Evolutionary conservation across 1,140 invertebrate genomes (phyloP), one percentile per base, ranked within the genome.

Genomic region (Meteorus sp.): DNA sequence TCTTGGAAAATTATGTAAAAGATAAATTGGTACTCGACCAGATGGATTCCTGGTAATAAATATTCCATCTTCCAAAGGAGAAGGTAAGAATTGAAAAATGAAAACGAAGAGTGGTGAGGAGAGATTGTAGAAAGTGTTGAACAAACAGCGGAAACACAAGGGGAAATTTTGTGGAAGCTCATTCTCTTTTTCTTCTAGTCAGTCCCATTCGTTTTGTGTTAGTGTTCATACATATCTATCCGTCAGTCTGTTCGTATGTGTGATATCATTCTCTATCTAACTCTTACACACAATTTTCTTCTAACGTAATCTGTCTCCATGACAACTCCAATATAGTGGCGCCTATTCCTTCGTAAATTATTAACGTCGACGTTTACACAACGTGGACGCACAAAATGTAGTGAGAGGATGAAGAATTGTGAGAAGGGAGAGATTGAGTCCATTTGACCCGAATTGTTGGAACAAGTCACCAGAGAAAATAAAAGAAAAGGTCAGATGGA

Each of bases 281-380:
- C n/a, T n/a, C n/a, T n/a, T n/a, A n/a, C n/a, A n/a, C n/a, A n/a
- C n/a, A n/a, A n/a, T n/a, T n/a, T 29, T 47, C 51, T 45, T 53
- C 50, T 23, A 35, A 50, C 60, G 66, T 71, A 71, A 72, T 72
- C 67, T 69, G 60, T 71, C 67, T 60, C 41, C 70, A 71, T 67
- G 65, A 61, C 43, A 59, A 69, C 70, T 61, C 50, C 55, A 56
- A 65, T 62, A 53, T 56, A 61, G 59, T 59, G 50, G 59, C 62
- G 61, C 67, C 3, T 39, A 64, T 68, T 62, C 61, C 59, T 64
- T 67, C 57, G 55, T 69, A 66, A 69, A 71, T 69, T 69, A 71
- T 70, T 69, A 69, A 70, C 66, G 59, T 59, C 60, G 56, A 57
- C 60, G 61, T 70, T 57, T 67, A 31, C 43, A 2, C 31, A 25